phyloP scores from a whole-genome alignment of 2,888 invertebrate genomes.

The Sylvicola fuscatus region DNA sequence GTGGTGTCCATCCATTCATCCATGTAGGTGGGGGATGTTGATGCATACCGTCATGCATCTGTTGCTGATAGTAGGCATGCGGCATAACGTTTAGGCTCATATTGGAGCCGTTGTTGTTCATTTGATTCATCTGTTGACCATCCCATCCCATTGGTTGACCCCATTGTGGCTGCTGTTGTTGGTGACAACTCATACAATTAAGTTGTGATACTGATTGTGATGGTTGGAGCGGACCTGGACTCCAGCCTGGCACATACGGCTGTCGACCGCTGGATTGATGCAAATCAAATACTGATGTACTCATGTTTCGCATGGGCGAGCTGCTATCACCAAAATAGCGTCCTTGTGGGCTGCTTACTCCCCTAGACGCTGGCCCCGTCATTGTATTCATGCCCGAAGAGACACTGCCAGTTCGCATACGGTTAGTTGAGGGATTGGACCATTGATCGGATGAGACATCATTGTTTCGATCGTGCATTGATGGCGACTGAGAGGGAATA shows the following conservation, averaged over 20 bases:
- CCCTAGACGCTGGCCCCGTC: no score
- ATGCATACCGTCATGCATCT: constrained; percentile 14
- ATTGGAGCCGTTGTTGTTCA: constrained; percentile 29
- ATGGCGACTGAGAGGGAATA: no score
- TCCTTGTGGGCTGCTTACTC: neutral
- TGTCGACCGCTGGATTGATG: constrained; percentile 20
- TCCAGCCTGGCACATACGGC: constrained; percentile 19
- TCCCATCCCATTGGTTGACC: constrained; percentile 17
- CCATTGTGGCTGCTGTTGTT: constrained; percentile 20
- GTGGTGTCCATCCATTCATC: constrained; percentile 11
- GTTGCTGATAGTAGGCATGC: constrained; percentile 20
- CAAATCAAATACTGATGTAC: constrained; percentile 33
- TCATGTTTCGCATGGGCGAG: constrained; percentile 17
- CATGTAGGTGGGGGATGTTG: constrained; percentile 19
- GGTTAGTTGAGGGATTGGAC: constrained; percentile 21
- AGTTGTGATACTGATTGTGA: constrained; percentile 51
- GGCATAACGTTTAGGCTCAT: constrained; percentile 30
- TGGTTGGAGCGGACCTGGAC: constrained; percentile 33
- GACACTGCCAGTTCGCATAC: constrained; percentile 25
- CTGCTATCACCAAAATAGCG: constrained; percentile 5
- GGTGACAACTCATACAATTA: constrained; percentile 34
- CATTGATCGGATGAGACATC: constrained; percentile 12
- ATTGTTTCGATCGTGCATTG: neutral
- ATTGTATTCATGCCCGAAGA: constrained; percentile 21
- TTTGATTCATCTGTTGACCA: constrained; percentile 13